phyloP scores from a whole-genome alignment of 2,888 invertebrate species.

The Xylota segnis region DNA sequence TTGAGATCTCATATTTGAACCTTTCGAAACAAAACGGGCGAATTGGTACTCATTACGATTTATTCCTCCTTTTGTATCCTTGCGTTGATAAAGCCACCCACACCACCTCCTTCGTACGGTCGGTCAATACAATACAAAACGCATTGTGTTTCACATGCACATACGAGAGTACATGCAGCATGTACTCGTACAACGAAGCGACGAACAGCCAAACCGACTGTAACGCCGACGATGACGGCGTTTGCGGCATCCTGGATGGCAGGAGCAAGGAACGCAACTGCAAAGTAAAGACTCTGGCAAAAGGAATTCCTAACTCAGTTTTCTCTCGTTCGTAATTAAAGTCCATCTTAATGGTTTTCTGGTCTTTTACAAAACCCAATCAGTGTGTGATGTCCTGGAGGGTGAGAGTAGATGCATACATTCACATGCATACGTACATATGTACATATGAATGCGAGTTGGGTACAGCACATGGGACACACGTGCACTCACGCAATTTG shows the following conservation, averaged over 20 bases:
- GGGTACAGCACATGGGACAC: conserved; percentile 68
- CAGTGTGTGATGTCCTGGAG: conserved; percentile 60
- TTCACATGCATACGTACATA: not conserved
- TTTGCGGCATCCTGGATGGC: not conserved
- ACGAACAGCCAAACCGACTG: conserved; percentile 33
- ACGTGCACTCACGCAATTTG: conserved; percentile 76
- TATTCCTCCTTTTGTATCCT: conserved; percentile 33
- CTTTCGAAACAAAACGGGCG: conserved; percentile 49
- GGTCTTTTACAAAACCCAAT: conserved; percentile 75
- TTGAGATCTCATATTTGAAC: conserved; percentile 48
- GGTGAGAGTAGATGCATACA: not conserved
- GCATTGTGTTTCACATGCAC: conserved; percentile 39
- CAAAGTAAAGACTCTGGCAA: conserved; percentile 64
- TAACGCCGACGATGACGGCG: conserved; percentile 41
- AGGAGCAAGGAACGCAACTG: conserved; percentile 49
- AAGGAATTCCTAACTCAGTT: conserved; percentile 76
- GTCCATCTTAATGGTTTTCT: conserved; percentile 77
- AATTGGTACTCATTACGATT: conserved; percentile 68
- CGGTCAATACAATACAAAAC: not conserved
- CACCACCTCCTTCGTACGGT: not conserved
- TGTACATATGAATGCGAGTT: too few species aligned
- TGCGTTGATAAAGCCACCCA: conserved; percentile 39
- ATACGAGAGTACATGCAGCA: conserved; percentile 3
- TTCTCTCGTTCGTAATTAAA: conserved; percentile 75
- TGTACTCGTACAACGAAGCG: conserved; percentile 31